Evolutionary conservation across 2,113 vertebrate species (phyloP), one percentile per base, ranked within the genome.

Genomic region (Pseudorhombus dupliciocellatus): DNA sequence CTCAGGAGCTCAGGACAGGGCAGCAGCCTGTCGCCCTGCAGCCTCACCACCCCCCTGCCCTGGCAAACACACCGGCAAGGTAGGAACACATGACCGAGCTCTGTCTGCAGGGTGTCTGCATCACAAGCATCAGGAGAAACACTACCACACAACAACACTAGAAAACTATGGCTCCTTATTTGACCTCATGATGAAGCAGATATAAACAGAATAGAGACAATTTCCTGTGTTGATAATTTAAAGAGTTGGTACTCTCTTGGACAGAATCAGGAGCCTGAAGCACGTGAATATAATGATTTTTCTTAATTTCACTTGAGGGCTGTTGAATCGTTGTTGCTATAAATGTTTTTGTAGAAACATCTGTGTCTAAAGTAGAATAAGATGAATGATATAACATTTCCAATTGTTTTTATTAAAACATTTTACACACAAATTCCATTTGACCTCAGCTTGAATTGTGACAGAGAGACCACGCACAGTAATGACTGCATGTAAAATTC

Each of bases 31-130:
- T 69, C 77, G 4, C 70, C 75, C 3, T 71, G 78, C 77, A 67
- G 66, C 77, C 56, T 80, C 59, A 75, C 51, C 2, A 9, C 75
- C 3, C 70, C 80, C 12, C 70, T 64, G 34, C 37, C 66, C 60
- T 80, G 81, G 79, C 73, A 74, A 53, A 84, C 61, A 25, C 78
- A 85, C 61, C 74, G 81, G 64, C 86, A 71, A 58, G 61, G 90
- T 81, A 50, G 40, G 46, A 9, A n/a, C 28, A 40, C 34, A 75
- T 2, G 14, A 3, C 8, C 15, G 7, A 21, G 1, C 21, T 26
- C 11, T 28, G 4, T 11, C 44, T n/a, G 12, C 11, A 26, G 5
- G 34, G 26, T 46, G 28, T 16, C 16, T 53, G 21, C 14, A n/a
- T n/a, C n/a, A n/a, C n/a, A n/a, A n/a, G n/a, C n/a, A n/a, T n/a